Base-by-base conservation (phyloP, 2,888 invertebrate genomes). In the Lissonota sp. region DNA sequence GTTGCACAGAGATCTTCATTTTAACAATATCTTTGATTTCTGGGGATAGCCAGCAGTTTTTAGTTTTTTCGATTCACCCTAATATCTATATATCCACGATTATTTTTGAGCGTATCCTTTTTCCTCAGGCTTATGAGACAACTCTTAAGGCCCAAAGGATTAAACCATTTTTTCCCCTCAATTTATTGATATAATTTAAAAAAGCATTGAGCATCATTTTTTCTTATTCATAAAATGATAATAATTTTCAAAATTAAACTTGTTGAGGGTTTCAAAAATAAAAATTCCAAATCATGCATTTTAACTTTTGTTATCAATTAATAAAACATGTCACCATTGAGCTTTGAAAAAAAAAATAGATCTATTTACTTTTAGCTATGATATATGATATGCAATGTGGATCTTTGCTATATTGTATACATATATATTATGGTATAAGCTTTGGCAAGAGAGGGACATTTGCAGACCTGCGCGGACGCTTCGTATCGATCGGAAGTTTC, bases 401-500 rank as follows among this genome's bases (percentile, higher is more conserved):
- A 39, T 39, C 6, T 42, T n/a, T 7, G 5, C 37, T 49, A 57
- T 26, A 8, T 42, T 60, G 1, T 8, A 12, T 51, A 46, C 4
- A 46, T 58, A 66, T 53, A 44, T 70, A 60, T 73, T 44, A n/a
- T 46, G 8, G 53, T 69, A 39, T 39, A 10, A 49, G 73, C 63
- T 70, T 75, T 62, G 60, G 81, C 63, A 58, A 72, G 83, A 85
- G 86, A 86, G 86, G 85, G 85, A 87, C 84, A 86, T 84, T 79
- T 84, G 83, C 83, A 83, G 90, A 90, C 90, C 88, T 90, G 90
- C 90, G 90, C 90, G 88, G 85, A 85, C 81, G 83, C 80, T 79
- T 77, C 83, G 86, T 90, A 91, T 91, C 88, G 90, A 91, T 91
- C 88, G 84, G 84, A 80, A 85, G 87, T 84, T 87, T 86, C 87